Evolutionary conservation across 2,888 invertebrate genomes (phyloP).

Genomic region (Blastobasis adustella): DNA sequence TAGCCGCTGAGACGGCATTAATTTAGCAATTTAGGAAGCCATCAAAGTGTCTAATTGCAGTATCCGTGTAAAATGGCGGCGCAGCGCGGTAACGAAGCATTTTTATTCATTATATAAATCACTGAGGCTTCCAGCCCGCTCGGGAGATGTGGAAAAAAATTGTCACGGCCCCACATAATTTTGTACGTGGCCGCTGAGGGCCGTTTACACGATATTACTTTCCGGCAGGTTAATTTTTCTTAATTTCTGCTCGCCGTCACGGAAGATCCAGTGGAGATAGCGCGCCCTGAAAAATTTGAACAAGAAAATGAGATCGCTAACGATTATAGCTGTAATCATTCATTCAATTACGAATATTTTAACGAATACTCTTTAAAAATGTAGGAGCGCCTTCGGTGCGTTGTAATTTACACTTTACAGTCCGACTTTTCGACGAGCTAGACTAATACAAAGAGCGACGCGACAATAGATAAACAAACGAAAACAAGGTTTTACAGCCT

Average conservation of each 20-base stretch:
- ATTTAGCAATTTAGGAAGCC: slow-evolving; percentile 44
- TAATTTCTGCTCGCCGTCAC: slow-evolving; percentile 54
- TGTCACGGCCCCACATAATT: slow-evolving; percentile 70
- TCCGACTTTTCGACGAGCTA: no score
- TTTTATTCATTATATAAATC: slow-evolving; percentile 75
- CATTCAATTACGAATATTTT: no score
- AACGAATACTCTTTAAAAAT: no score
- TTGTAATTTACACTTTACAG: no score
- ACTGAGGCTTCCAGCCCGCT: slow-evolving; percentile 42
- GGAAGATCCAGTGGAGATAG: slow-evolving; percentile 23
- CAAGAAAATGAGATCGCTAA: neutral
- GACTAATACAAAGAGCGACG: no score
- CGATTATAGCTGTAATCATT: no score
- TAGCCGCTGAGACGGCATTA: slow-evolving; percentile 1
- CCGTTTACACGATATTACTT: slow-evolving; percentile 54
- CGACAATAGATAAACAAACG: no score
- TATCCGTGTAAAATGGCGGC: slow-evolving; percentile 49
- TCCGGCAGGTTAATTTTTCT: slow-evolving; percentile 64
- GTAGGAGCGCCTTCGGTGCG: no score
- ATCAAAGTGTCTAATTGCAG: slow-evolving; percentile 61
- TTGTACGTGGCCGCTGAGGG: slow-evolving; percentile 58
- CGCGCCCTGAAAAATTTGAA: slow-evolving; percentile 22
- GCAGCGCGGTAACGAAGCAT: slow-evolving; percentile 42
- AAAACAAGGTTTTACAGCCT: no score
- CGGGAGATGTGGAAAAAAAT: slow-evolving; percentile 59